A percentile compares a stretch with the other conserved stretches of the same genome.
phyloP scores from a whole-genome alignment of 2,797 vertebrate species.

The Lutra lutra region DNA sequence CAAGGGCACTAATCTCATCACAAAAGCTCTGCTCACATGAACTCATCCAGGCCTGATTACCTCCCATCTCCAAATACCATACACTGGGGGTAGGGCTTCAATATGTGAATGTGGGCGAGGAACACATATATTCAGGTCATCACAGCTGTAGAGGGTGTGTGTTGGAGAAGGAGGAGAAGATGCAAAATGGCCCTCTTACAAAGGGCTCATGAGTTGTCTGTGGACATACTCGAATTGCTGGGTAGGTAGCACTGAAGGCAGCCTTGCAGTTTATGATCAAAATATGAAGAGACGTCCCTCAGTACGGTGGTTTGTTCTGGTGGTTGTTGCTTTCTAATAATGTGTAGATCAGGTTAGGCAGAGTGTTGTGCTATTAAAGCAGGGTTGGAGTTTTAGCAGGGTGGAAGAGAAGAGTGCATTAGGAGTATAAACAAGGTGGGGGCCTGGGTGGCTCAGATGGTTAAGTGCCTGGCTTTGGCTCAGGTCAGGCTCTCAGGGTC shows the following conservation, averaged over 20 bases:
- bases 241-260: neutral
- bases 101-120: neutral
- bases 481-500: too few relatives aligned
- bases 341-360: neutral
- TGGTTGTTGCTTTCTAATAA: neutral
- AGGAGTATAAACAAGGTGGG: neutral
- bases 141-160: neutral
- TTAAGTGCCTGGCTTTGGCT: too few relatives aligned
- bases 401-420: neutral
- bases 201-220: too few relatives aligned
- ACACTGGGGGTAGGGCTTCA: neutral
- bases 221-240: neutral
- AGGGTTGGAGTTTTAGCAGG: neutral
- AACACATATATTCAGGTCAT: neutral
- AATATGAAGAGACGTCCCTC: neutral
- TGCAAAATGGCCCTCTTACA: neutral
- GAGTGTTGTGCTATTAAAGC: neutral
- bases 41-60: neutral
- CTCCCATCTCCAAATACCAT: neutral
- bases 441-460: too few relatives aligned
- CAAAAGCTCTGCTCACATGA: neutral
- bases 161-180: neutral
- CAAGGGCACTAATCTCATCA: neutral
- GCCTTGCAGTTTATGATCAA: neutral
- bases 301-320: neutral